Evolutionary conservation across 1,140 invertebrate genomes (phyloP), one percentile per base, ranked within the genome.

Genomic region (Bombus picipes): DNA sequence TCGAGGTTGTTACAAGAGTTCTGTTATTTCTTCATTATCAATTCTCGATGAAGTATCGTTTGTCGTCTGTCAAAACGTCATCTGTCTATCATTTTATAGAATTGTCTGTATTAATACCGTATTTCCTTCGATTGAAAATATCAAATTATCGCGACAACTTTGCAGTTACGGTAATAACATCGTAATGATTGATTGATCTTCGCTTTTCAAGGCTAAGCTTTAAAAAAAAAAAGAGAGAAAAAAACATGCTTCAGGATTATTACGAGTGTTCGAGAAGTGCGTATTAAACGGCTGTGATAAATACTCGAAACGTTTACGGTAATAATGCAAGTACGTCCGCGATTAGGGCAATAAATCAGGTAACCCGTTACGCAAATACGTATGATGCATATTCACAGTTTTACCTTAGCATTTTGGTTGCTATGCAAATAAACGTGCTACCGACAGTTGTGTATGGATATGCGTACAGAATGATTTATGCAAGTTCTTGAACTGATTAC

Each of bases 331-430:
- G 66, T 72, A 77, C 71, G 47, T 34, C 6, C 53, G 75, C 75
- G 74, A 70, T 84, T 77, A 62, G 22, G 28, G 81, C 78, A 39
- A 90, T 92, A 91, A 91, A 91, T 92, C 90, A 89, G 78, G 83
- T 47, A 43, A 81, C 59, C 74, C 73, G 87, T 78, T 82, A 57
- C 10, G 72, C 39, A 88, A 89, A 92, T 92, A 83, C 80, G 76
- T 70, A 83, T 79, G 73, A 90, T 92, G 85, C 85, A 92, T 92
- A 91, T 89, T 92, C 91, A 87, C 81, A 73, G 81, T 88, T 91
- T 90, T 83, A 89, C 85, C 88, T 91, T 47, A 74, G 72, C 81
- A 86, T 89, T 91, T 91, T 79, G 89, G 87, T 87, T 75, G 81
- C 81, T 89, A 90, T 90, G 91, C 89, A 89, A 92, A 92, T 92